Percentiles rank a stretch among this genome's conserved stretches.
Evolutionary conservation across 2,888 invertebrate genomes (phyloP).

Genomic region (Drosophila borborema): DNA sequence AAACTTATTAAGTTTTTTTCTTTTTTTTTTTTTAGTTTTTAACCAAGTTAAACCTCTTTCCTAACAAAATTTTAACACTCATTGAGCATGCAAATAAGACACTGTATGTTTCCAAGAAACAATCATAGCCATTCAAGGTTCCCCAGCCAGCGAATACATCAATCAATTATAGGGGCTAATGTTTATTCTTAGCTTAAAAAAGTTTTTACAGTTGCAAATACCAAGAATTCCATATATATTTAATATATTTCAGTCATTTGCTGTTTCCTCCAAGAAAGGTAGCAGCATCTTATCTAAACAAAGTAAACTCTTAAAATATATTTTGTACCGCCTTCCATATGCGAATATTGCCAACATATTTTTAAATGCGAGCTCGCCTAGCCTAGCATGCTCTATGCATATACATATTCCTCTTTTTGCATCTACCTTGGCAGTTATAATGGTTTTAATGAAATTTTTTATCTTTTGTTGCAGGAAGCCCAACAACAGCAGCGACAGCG

Average conservation of each 20-base stretch:
- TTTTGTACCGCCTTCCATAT: conserved; percentile 25
- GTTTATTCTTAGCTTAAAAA: neutral
- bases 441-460: conserved; percentile 80
- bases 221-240: neutral
- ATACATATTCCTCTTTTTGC: conserved; percentile 23
- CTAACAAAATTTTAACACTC: no score
- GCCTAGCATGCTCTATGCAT: conserved; percentile 24
- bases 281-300: neutral
- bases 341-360: conserved; percentile 34
- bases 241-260: neutral
- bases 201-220: neutral
- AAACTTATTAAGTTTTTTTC: no score
- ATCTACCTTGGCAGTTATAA: conserved; percentile 66
- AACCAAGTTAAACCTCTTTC: no score
- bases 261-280: no score
- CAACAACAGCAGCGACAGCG: conserved; percentile 24
- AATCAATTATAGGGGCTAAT: neutral
- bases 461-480: conserved; percentile 75
- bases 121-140: no score
- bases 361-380: conserved; percentile 20
- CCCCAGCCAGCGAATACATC: neutral
- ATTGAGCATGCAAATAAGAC: no score
- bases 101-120: no score
- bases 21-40: no score
- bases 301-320: neutral